Conservation (phyloP, 2,797 vertebrate species). For the Merluccius polli region DNA sequence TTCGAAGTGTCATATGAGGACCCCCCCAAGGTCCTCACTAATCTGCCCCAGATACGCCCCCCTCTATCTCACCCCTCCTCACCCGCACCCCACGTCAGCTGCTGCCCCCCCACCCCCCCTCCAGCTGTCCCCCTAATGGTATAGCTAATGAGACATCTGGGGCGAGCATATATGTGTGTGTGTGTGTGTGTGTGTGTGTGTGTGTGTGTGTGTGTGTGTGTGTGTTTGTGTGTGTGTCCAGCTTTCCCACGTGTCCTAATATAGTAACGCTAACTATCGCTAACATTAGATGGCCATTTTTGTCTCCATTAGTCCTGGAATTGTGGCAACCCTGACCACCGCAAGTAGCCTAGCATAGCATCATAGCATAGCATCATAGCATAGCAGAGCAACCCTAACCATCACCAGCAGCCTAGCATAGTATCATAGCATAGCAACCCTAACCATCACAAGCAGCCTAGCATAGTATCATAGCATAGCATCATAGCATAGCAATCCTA, state of each 20-base stretch:
- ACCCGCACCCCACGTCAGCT: constrained; percentile 50
- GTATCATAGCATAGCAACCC: too few relatives aligned
- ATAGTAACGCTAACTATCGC: constrained; percentile 37
- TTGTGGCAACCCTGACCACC: too few relatives aligned
- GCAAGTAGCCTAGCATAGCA: too few relatives aligned
- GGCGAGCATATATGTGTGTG: constrained; percentile 29
- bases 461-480: too few relatives aligned
- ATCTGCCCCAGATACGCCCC: background rate
- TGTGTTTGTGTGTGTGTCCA: constrained; percentile 29
- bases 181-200: background rate
- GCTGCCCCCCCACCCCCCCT: constrained; percentile 57
- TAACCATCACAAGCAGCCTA: too few relatives aligned
- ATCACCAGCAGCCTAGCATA: too few relatives aligned
- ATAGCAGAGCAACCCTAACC: too few relatives aligned
- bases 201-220: background rate
- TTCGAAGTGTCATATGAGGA: too few relatives aligned
- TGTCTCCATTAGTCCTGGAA: background rate
- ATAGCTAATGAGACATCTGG: constrained; percentile 79
- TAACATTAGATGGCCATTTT: background rate
- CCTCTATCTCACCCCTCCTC: constrained; percentile 12
- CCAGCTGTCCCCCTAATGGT: constrained; percentile 78
- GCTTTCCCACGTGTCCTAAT: constrained; percentile 62
- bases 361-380: too few relatives aligned
- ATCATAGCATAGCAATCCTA: too few relatives aligned
- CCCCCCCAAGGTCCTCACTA: too few relatives aligned